These are phyloP conservation scores for Rapana venosa DNA, from an alignment of 2,888 invertebrate genomes.

Conservation along the genomic window DNA sequence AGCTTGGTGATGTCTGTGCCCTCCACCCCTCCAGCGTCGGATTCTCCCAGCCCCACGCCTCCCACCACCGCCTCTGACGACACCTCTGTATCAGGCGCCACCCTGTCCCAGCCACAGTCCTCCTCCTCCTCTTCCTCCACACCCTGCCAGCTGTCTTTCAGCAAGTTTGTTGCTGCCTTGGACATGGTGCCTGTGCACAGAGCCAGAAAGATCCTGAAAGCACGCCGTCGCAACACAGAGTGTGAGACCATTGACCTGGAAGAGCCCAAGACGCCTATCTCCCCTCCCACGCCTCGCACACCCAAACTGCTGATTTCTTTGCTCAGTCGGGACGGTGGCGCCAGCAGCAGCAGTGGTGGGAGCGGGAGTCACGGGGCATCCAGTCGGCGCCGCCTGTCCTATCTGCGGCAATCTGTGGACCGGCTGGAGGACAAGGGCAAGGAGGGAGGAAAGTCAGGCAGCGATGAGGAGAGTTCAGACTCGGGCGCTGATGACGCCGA, in stretches of 20 bases:
- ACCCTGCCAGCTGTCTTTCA: neutral
- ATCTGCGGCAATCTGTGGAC: conserved; percentile 28
- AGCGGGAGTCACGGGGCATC: conserved; percentile 5
- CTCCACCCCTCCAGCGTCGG: conserved; percentile 31
- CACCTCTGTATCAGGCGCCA: conserved; percentile 41
- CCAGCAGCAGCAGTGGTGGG: conserved; percentile 30
- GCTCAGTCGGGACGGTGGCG: conserved; percentile 63
- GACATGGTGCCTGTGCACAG: conserved; percentile 63
- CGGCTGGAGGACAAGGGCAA: conserved; percentile 44
- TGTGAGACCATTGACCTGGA: conserved; percentile 65
- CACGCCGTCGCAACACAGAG: conserved; percentile 50
- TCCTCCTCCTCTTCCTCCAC: neutral
- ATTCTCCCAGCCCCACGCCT: conserved; percentile 25
- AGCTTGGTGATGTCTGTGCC: conserved; percentile 26
- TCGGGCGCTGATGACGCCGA: conserved; percentile 38
- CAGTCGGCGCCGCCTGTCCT: conserved; percentile 48
- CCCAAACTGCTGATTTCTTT: conserved; percentile 74
- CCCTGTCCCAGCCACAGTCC: neutral
- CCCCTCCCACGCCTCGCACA: conserved; percentile 69
- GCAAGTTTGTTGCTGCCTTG: conserved; percentile 53
- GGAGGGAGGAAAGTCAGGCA: conserved; percentile 55
- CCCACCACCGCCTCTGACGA: conserved; percentile 25
- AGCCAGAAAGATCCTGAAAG: conserved; percentile 59
- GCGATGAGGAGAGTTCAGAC: conserved; percentile 52
- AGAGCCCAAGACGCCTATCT: conserved; percentile 60